Conservation (phyloP, 2,888 invertebrate species). For the Meliscaeva auricollis region DNA sequence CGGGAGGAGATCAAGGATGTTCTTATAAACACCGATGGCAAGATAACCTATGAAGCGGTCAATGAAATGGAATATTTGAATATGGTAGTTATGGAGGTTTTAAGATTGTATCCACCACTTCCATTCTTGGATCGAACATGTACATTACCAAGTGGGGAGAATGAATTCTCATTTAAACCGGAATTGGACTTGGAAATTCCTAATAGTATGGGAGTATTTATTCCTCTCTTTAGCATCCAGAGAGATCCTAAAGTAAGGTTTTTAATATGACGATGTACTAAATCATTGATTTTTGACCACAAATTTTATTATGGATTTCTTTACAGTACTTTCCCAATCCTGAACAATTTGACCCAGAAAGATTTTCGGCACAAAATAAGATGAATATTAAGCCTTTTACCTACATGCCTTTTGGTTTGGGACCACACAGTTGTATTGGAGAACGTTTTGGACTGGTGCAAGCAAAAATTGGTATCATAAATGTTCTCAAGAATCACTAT, state of each 20-base stretch:
- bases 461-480: constrained; percentile 81
- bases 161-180: constrained; percentile 80
- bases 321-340: constrained; percentile 81
- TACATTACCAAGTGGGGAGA: constrained; percentile 77
- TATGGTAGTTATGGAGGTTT: constrained; percentile 83
- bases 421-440: constrained; percentile 83
- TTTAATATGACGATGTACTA: too few species aligned
- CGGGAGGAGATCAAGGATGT: constrained; percentile 83
- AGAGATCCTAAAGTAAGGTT: constrained; percentile 81
- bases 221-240: constrained; percentile 81
- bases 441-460: constrained; percentile 82
- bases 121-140: constrained; percentile 82
- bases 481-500: constrained; percentile 81
- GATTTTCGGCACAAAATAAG: constrained; percentile 81
- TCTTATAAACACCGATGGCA: constrained; percentile 80
- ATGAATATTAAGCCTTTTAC: constrained; percentile 78
- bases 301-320: neutral
- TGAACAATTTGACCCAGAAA: constrained; percentile 81
- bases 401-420: constrained; percentile 81
- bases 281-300: too few species aligned
- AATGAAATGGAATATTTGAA: constrained; percentile 83
- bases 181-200: constrained; percentile 79
- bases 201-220: constrained; percentile 80
- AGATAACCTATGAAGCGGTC: constrained; percentile 83
- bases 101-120: constrained; percentile 82